Base-by-base conservation (phyloP, 2,113 vertebrate genomes). In the Prunella himalayana region DNA sequence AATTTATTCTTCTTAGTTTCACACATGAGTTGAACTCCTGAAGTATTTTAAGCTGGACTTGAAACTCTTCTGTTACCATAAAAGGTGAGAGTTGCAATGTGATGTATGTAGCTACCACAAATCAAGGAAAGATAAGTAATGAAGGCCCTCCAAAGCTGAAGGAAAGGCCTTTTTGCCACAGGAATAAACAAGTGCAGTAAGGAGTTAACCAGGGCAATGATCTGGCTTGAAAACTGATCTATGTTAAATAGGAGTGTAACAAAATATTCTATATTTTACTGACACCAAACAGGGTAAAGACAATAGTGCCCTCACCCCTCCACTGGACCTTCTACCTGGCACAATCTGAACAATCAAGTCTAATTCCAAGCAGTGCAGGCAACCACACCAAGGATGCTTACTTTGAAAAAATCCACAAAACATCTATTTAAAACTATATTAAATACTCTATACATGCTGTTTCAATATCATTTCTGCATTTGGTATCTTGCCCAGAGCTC, bases 11-110 rank as follows among this genome's bases (percentile, higher is more conserved):
- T 54, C 23, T 80, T 27, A 57, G 49, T 6, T 41, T 18, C 22
- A 44, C 1, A 7, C 1, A 3, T 0, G 6, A 59, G 14, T 86
- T 80, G 71, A 53, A 35, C 16, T 45, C 35, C 35, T 13, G 0
- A 63, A 78, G 7, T 53, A 39, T 49, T 79, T 82, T 33, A 80
- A 42, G 39, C 37, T 13, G 14, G 63, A 28, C 17, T 68, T 72
- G 53, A 65, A 89, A 60, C 28, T 20, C 3, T 64, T 51, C 31
- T 50, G 22, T 22, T 59, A 8, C 13, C 39, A 13, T 9, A 20
- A 65, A 78, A 88, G 39, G 20, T 18, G 18, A 76, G 14, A 8
- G 4, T 66, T 85, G 31, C 35, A 42, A 5, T 5, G 10, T 25
- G 37, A 45, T 42, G 20, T 12, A 37, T 41, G 33, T 23, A 39